phyloP scores from a whole-genome alignment of 37 sponge, comb jelly and placozoan species.

The Bolinopsis microptera region DNA sequence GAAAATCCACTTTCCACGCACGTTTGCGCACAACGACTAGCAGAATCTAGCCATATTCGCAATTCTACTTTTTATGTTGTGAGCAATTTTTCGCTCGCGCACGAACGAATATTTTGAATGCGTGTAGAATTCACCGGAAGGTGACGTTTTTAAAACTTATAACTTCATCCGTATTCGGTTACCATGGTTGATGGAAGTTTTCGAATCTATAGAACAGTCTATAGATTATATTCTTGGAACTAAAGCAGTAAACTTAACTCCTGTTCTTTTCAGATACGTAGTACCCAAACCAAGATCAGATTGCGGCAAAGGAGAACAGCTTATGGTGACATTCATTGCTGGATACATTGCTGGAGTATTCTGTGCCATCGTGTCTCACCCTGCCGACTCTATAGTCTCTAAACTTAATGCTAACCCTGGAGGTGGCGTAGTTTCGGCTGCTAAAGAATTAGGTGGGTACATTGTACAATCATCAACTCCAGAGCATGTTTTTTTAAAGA shows the following conservation, averaged over 20 bases:
- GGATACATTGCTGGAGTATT: slow-evolving; percentile 99
- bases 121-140: not conserved
- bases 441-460: slow-evolving; percentile 89
- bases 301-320: slow-evolving; percentile 84
- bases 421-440: slow-evolving; percentile 82
- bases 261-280: slow-evolving; percentile 68
- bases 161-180: no score
- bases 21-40: not conserved
- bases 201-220: no score
- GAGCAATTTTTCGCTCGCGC: not conserved
- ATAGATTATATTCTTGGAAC: no score
- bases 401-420: slow-evolving; percentile 94
- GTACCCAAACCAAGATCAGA: slow-evolving; percentile 87
- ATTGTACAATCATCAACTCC: no score
- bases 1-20: not conserved
- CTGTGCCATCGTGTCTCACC: slow-evolving; percentile 98
- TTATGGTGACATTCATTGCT: slow-evolving; percentile 96
- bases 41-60: not conserved
- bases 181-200: no score
- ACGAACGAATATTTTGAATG: not conserved
- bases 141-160: not conserved
- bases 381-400: slow-evolving; percentile 95
- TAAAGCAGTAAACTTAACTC: not conserved
- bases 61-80: not conserved
- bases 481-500: not conserved